Evolutionary conservation across 2,113 vertebrate species (phyloP).

Genomic region (Petrocephalus microphthalmus): DNA sequence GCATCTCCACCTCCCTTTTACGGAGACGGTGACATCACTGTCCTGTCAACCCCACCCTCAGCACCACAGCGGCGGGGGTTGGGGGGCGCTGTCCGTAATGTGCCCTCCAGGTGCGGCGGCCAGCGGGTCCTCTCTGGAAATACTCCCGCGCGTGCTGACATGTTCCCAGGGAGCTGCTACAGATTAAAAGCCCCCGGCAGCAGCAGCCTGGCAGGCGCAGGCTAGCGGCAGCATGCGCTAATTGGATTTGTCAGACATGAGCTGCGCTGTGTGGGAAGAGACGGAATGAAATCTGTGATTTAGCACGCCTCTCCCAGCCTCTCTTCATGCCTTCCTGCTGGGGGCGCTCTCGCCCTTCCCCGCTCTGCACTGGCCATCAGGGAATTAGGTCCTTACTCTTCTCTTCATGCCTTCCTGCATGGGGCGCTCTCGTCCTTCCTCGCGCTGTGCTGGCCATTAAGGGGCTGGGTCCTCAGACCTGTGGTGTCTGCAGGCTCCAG

Average conservation of each 20-base stretch:
- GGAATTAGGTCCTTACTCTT: background rate
- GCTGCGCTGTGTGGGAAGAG: conserved; percentile 34
- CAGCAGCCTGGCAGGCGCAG: conserved; percentile 18
- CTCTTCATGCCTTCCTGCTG: conserved; percentile 37
- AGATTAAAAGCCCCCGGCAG: conserved; percentile 33
- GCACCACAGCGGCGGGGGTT: background rate
- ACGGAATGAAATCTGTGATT: conserved; percentile 53
- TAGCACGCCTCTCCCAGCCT: conserved; percentile 45
- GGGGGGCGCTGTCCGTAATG: background rate
- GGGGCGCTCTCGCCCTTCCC: background rate
- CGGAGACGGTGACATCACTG: no score
- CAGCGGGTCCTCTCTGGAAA: background rate
- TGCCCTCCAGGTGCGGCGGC: background rate
- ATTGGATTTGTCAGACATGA: conserved; percentile 47
- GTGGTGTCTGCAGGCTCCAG: background rate
- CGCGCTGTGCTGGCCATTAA: background rate
- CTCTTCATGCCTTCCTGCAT: background rate
- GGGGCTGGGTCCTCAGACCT: no score
- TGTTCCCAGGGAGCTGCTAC: conserved; percentile 19
- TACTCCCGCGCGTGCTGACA: background rate
- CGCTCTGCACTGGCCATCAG: background rate
- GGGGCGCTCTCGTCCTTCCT: background rate
- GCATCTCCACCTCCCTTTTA: no score
- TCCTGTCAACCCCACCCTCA: no score
- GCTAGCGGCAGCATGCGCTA: conserved; percentile 31